Base-by-base conservation (phyloP, 2,113 vertebrate genomes). In the Dasyornis broadbenti region DNA sequence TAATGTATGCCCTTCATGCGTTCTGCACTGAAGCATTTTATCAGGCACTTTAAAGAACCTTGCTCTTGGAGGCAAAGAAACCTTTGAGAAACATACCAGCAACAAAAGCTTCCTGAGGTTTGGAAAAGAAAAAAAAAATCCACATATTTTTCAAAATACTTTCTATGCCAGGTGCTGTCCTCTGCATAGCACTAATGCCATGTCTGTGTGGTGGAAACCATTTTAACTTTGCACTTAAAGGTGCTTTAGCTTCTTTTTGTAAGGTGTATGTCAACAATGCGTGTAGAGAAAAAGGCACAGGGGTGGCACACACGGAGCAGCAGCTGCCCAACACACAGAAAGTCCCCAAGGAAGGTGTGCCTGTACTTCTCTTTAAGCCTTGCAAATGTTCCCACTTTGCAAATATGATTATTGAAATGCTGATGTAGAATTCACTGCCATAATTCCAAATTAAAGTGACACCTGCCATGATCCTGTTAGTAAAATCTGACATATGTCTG, bases 1-100 rank as follows among this genome's bases (percentile, higher is more conserved):
- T 97, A 95, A 97, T 92, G 75, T 69, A 56, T 83, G 88, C 39
- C 82, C 72, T 83, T 84, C 60, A 49, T 89, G 78, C 57, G 53
- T 75, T 84, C n/a, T 79, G 44, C 7, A 3, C 60, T 6, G 14
- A 71, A 81, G 39, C 61, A 24, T 92, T 88, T 93, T 78, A 57
- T n/a, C 33, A 68, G 71, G 37, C 53, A 47, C 52, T 93, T 86
- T 33, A 27, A 57, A 65, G 45, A 35, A 6, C 45, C 23, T 6
- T 24, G 33, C 13, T 80, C 27, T 59, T 85, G 56, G 9, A 1
- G 26, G 28, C 14, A n/a, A 53, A 68, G 61, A 70, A 37, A 45
- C 5, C 23, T 80, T 50, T 77, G 50, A 73, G 73, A 63, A 69
- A 28, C 8, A 42, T 49, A 39, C 2, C 17, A 59, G 6, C 42